These are phyloP conservation scores for Cremastinae sp. DNA, from an alignment of 2,888 invertebrate genomes.

Conservation along the genomic window DNA sequence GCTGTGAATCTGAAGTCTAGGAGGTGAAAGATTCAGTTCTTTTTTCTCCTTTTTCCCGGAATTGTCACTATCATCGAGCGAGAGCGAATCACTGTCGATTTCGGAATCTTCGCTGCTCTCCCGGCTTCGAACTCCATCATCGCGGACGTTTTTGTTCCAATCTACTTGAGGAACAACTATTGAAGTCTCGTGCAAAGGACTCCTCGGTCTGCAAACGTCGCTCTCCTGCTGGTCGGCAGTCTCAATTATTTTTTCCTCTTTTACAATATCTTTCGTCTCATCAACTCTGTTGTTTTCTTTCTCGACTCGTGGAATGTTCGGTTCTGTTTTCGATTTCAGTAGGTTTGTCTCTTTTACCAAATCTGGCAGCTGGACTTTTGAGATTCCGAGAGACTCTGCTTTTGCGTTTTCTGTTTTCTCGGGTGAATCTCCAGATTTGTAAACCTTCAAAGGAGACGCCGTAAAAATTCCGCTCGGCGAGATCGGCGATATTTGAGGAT, in stretches of 20 bases:
- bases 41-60: constrained; percentile 48
- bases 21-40: constrained; percentile 81
- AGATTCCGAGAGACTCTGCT: constrained; percentile 50
- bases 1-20: constrained; percentile 88
- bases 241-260: constrained; percentile 45
- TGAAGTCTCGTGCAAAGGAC: constrained; percentile 85
- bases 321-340: constrained; percentile 75
- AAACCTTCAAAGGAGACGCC: constrained; percentile 62
- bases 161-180: constrained; percentile 85
- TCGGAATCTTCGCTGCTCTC: constrained; percentile 76
- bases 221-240: constrained; percentile 66
- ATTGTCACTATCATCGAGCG: constrained; percentile 77
- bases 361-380: constrained; percentile 74
- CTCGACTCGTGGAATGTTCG: constrained; percentile 68
- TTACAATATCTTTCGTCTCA: background rate
- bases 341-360: constrained; percentile 75
- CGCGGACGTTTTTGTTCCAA: constrained; percentile 81
- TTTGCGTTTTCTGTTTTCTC: constrained; percentile 11
- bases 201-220: constrained; percentile 82
- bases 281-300: constrained; percentile 39
- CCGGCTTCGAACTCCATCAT: constrained; percentile 64
- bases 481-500: constrained; percentile 73
- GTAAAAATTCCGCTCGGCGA: constrained; percentile 67
- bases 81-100: constrained; percentile 85
- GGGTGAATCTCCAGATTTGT: constrained; percentile 56